phyloP scores from a whole-genome alignment of 2,797 vertebrate species.

The Neomorphus geoffroyi region DNA sequence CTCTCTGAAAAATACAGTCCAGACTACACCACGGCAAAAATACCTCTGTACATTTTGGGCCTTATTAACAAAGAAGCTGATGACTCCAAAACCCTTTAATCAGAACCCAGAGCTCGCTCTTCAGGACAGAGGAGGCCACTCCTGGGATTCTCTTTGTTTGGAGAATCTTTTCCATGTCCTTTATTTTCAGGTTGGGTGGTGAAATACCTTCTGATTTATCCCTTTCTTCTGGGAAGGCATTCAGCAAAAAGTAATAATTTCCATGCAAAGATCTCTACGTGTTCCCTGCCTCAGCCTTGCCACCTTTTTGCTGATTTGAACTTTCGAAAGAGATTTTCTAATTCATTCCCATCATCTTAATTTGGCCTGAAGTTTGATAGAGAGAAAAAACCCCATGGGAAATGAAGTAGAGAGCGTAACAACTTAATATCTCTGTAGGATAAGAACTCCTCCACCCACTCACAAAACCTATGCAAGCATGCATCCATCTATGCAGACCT shows the following conservation, averaged over 20 bases:
- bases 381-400: background rate
- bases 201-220: background rate
- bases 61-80: background rate
- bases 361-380: background rate
- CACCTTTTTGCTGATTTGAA: background rate
- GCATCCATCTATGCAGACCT: background rate
- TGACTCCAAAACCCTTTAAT: background rate
- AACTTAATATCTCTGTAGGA: background rate
- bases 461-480: background rate
- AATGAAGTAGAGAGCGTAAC: background rate
- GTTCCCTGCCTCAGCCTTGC: background rate
- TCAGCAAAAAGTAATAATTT: background rate
- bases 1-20: background rate
- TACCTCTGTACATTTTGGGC: background rate
- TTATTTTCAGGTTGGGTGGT: background rate
- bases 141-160: background rate
- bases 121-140: background rate
- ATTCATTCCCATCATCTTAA: background rate
- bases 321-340: background rate
- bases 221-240: background rate
- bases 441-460: background rate
- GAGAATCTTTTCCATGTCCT: background rate
- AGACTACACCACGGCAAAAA: accelerated
- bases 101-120: background rate
- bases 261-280: background rate